Evolutionary conservation across 2,113 vertebrate species (phyloP).

Genomic region (Panthera leo): DNA sequence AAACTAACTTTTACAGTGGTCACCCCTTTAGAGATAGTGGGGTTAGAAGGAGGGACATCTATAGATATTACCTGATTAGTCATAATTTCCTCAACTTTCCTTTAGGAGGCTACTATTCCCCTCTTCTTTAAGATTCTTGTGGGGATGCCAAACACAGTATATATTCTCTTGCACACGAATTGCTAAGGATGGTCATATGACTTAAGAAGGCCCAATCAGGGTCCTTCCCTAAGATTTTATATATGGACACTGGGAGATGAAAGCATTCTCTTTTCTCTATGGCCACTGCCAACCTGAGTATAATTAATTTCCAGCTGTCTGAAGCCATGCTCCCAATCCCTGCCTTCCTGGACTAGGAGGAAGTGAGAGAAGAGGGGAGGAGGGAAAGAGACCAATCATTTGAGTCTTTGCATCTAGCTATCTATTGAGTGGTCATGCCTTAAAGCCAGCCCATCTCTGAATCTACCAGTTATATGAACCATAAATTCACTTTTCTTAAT

Average conservation of each 20-base stretch:
- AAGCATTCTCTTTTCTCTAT: background rate
- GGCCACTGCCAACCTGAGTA: background rate
- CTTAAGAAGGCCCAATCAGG: background rate
- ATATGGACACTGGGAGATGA: background rate
- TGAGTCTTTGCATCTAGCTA: background rate
- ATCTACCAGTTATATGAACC: background rate
- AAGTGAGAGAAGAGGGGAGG: background rate
- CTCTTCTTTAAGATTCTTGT: background rate
- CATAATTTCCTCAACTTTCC: background rate
- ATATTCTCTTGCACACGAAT: background rate
- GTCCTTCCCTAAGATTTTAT: background rate
- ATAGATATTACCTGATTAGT: background rate
- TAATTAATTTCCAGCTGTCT: background rate
- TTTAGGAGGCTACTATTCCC: background rate
- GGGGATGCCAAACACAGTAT: background rate
- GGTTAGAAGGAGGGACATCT: background rate
- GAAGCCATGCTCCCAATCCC: background rate
- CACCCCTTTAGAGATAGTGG: background rate
- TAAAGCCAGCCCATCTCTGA: background rate
- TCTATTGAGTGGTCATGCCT: background rate
- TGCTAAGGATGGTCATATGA: background rate
- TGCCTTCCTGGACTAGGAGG: background rate
- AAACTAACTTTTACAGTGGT: background rate
- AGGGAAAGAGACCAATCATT: background rate
- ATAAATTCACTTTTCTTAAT: background rate